Conservation (phyloP, 1,140 invertebrate genomes). For the Diploscapter pachys region DNA sequence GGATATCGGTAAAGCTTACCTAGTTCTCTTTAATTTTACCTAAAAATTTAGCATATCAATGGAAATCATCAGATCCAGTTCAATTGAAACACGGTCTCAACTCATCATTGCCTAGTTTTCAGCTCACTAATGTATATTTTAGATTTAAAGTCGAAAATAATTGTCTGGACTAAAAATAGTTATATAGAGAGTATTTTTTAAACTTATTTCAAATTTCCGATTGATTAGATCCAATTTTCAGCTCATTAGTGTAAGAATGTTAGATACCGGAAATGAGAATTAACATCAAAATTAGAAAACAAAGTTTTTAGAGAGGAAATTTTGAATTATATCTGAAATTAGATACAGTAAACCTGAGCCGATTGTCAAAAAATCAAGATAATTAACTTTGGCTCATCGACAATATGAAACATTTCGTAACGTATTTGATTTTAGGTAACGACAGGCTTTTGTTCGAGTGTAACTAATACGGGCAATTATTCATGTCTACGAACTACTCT, state of each 20-base stretch:
- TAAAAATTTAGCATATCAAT: slow-evolving; percentile 60
- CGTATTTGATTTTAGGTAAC: slow-evolving; percentile 52
- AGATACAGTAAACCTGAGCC: too few species aligned
- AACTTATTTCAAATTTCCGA: too few species aligned
- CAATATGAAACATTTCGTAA: slow-evolving; percentile 53
- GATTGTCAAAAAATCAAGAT: too few species aligned
- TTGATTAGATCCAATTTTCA: too few species aligned
- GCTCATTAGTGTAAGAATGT: too few species aligned
- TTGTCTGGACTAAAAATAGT: slow-evolving; percentile 66
- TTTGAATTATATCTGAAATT: not conserved
- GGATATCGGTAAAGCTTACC: slow-evolving; percentile 49
- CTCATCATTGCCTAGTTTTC: slow-evolving; percentile 76
- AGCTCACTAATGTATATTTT: slow-evolving; percentile 69
- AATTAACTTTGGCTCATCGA: not conserved
- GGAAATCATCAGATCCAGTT: slow-evolving; percentile 90
- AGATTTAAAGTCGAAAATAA: not conserved
- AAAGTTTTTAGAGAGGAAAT: not conserved
- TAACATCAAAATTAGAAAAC: not conserved
- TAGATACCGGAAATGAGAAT: too few species aligned
- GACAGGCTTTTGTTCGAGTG: slow-evolving; percentile 64
- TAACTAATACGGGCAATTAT: slow-evolving; percentile 38
- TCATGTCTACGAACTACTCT: slow-evolving; percentile 36
- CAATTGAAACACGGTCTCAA: slow-evolving; percentile 90
- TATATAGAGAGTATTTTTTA: too few species aligned
- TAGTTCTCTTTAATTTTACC: not conserved